These are phyloP conservation scores for Tetrapedia diversipes DNA, from an alignment of 2,888 invertebrate genomes.

Conservation along the genomic window DNA sequence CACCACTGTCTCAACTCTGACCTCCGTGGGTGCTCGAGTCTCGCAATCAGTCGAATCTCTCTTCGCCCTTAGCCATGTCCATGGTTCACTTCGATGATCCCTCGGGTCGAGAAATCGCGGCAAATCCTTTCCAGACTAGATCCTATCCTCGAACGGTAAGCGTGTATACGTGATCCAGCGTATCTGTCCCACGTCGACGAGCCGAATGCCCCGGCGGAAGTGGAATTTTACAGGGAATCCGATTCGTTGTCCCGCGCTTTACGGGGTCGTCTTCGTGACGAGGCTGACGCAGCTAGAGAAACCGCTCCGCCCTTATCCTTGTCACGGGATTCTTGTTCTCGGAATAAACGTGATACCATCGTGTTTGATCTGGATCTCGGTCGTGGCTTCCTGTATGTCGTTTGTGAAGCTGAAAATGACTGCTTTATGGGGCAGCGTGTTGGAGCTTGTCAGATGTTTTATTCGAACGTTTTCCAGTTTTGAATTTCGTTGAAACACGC, in stretches of 20 bases:
- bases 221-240: constrained; percentile 34
- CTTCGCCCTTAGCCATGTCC: constrained; percentile 11
- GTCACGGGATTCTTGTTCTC: not conserved
- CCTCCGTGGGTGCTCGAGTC: too few relatives aligned
- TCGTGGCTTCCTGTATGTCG: not conserved
- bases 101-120: not conserved
- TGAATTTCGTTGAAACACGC: too few relatives aligned
- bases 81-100: constrained; percentile 16
- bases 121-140: constrained; percentile 41
- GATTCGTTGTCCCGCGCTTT: constrained; percentile 36
- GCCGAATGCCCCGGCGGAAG: constrained; percentile 8
- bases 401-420: not conserved
- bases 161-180: constrained; percentile 29
- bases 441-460: too few relatives aligned
- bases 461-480: too few relatives aligned
- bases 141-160: constrained; percentile 6
- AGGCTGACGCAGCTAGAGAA: not conserved
- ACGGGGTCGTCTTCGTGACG: constrained; percentile 5
- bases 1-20: too few relatives aligned
- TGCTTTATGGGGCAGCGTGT: too few relatives aligned
- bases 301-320: not conserved
- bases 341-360: constrained; percentile 19
- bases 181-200: not conserved
- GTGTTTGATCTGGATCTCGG: constrained; percentile 28
- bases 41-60: constrained; percentile 38